Percentiles rank a stretch among this genome's conserved stretches.
Conservation (phyloP, 2,113 vertebrate species). For the Chaetodon trifascialis region DNA sequence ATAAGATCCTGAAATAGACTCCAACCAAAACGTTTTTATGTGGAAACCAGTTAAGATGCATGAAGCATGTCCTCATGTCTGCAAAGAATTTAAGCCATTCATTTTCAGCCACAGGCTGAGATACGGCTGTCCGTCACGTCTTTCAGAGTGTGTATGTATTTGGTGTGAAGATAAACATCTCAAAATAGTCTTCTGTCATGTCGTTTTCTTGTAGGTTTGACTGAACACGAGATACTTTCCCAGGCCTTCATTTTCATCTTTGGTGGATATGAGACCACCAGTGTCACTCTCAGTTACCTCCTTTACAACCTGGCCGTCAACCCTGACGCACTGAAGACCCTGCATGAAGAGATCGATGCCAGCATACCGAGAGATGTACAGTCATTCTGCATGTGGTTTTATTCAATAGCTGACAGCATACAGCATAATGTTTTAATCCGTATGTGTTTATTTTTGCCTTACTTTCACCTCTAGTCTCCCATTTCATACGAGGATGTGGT, state of each 20-base stretch:
- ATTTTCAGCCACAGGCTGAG: neutral
- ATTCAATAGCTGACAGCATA: neutral
- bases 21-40: no score
- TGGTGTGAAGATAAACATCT: no score
- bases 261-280: constrained; percentile 75
- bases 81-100: neutral
- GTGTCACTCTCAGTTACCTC: constrained; percentile 38
- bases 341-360: constrained; percentile 72
- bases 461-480: constrained; percentile 32
- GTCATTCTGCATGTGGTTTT: neutral
- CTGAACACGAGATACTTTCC: constrained; percentile 78
- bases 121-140: neutral
- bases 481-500: constrained; percentile 57
- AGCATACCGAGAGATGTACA: constrained; percentile 61
- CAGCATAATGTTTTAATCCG: neutral
- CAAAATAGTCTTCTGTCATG: no score
- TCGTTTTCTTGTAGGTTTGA: constrained; percentile 66
- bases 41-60: neutral
- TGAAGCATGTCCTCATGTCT: neutral
- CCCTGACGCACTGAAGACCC: constrained; percentile 58
- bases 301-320: constrained; percentile 72
- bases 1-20: no score
- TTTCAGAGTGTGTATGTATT: no score
- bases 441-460: neutral
- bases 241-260: constrained; percentile 76